phyloP scores from a whole-genome alignment of 2,113 vertebrate genomes.

The Ascaphus truei region DNA sequence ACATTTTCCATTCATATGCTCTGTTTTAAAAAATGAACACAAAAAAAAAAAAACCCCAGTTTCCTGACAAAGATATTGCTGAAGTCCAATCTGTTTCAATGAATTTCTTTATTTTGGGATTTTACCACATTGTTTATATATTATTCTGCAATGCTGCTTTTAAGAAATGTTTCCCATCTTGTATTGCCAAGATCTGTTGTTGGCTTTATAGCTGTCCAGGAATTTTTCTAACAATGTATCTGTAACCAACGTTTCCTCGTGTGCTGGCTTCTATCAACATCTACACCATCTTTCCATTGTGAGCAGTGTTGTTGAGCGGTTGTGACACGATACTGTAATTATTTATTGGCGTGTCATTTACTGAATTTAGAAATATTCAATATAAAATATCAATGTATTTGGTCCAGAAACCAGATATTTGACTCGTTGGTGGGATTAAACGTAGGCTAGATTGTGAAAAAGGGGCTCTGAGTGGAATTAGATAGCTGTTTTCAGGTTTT shows the following conservation, averaged over 20 bases:
- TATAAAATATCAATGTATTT: neutral
- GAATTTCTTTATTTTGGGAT: neutral
- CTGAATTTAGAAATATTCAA: neutral
- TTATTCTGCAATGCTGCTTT: neutral
- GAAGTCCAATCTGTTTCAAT: neutral
- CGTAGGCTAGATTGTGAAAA: no score
- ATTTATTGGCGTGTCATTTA: neutral
- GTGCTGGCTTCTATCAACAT: neutral
- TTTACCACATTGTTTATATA: neutral
- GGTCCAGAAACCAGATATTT: neutral
- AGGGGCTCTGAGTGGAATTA: no score
- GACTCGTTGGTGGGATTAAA: no score
- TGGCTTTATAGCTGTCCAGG: neutral
- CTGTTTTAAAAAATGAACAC: conserved; percentile 1
- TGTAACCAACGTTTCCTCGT: neutral
- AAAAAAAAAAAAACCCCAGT: no score
- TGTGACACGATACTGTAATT: no score
- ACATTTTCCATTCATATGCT: conserved; percentile 49
- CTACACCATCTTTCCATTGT: neutral
- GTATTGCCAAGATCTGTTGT: neutral
- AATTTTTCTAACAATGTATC: neutral
- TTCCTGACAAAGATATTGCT: neutral
- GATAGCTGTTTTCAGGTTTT: no score
- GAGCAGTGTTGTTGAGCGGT: neutral
- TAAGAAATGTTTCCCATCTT: neutral